Percentiles rank a stretch among this genome's conserved stretches.
These are phyloP conservation scores for Hypercompe scribonia DNA, from an alignment of 2,888 invertebrate genomes.

Conservation along the genomic window DNA sequence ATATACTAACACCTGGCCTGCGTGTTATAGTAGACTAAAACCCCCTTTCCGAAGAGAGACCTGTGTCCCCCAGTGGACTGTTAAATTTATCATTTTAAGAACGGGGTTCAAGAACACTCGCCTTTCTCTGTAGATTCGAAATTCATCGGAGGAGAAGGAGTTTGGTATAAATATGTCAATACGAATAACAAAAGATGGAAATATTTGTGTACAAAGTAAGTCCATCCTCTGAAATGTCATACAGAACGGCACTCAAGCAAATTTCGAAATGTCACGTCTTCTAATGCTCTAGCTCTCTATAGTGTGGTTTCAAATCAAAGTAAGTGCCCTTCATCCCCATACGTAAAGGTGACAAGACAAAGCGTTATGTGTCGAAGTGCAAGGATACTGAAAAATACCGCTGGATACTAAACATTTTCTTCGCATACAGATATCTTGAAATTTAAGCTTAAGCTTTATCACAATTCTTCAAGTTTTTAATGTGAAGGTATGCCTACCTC, in stretches of 20 bases:
- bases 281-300: constrained; percentile 8
- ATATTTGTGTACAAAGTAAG: background rate
- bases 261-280: background rate
- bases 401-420: background rate
- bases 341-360: constrained; percentile 22
- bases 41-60: too few relatives aligned
- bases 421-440: background rate
- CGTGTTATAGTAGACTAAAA: too few relatives aligned
- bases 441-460: background rate
- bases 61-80: too few relatives aligned
- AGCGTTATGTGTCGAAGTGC: constrained; percentile 33
- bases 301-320: constrained; percentile 31
- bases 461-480: too few relatives aligned
- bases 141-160: background rate
- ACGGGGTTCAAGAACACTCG: background rate
- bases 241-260: background rate
- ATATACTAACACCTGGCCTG: too few relatives aligned
- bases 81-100: background rate
- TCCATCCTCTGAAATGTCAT: too few relatives aligned
- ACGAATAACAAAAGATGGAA: background rate
- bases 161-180: background rate
- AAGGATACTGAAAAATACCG: constrained; percentile 1
- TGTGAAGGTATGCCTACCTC: too few relatives aligned
- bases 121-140: background rate
- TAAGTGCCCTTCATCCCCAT: constrained; percentile 35